Conservation (phyloP, 2,888 invertebrate genomes). For the Oscheius sp. region DNA sequence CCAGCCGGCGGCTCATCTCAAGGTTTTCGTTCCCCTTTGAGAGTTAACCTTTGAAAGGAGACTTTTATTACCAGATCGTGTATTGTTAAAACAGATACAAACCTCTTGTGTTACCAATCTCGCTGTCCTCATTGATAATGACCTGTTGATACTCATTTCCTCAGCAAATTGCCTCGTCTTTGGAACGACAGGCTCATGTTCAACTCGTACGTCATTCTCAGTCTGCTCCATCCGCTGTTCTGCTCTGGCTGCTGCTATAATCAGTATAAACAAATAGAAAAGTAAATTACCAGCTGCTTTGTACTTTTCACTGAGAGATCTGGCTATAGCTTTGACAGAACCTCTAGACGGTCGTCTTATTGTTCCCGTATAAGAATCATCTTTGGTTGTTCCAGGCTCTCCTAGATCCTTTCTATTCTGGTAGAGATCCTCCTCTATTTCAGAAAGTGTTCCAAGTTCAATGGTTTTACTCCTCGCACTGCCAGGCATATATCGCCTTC, state of each 20-base stretch:
- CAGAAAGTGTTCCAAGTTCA: slow-evolving; percentile 26
- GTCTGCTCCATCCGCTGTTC: background rate
- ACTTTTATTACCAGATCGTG: background rate
- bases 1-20: slow-evolving; percentile 2
- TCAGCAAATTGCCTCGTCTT: slow-evolving; percentile 16
- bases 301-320: slow-evolving; percentile 25
- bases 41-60: background rate
- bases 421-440: slow-evolving; percentile 29
- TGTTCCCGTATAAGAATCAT: slow-evolving; percentile 24
- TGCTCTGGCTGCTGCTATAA: slow-evolving; percentile 16
- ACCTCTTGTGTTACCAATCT: too few species aligned
- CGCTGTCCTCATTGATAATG: background rate
- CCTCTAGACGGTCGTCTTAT: slow-evolving; percentile 20
- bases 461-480: slow-evolving; percentile 30
- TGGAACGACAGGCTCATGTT: background rate
- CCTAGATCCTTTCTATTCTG: slow-evolving; percentile 28
- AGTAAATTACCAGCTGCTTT: slow-evolving; percentile 13
- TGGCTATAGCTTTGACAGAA: slow-evolving; percentile 21
- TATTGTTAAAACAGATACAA: background rate
- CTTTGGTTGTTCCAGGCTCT: slow-evolving; percentile 8
- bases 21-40: slow-evolving; percentile 1
- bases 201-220: background rate
- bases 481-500: slow-evolving; percentile 29
- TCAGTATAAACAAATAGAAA: background rate
- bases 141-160: slow-evolving; percentile 7